Evolutionary conservation across 1,140 invertebrate genomes (phyloP).

Genomic region (Pseudomyrmex pallidus): DNA sequence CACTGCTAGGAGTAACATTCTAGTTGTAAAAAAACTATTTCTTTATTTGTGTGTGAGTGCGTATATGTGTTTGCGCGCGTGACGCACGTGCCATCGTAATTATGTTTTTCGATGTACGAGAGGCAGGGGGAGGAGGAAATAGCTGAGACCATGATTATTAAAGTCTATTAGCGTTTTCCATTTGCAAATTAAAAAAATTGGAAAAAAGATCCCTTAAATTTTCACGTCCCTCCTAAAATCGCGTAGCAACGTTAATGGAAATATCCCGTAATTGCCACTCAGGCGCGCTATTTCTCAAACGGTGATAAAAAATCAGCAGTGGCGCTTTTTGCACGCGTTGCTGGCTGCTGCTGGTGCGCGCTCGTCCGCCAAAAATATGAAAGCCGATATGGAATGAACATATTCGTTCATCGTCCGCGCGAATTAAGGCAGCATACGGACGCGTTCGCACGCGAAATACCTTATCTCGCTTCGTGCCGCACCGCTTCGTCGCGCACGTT

Average conservation of each 20-base stretch:
- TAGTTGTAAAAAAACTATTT: not conserved
- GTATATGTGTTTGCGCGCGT: too few relatives aligned
- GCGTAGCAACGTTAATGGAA: conserved; percentile 45
- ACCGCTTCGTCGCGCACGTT: conserved; percentile 48
- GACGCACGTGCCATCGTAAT: not conserved
- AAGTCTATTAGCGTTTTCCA: conserved; percentile 39
- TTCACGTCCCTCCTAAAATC: conserved; percentile 13
- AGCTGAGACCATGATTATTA: not conserved
- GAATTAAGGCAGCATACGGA: conserved; percentile 50
- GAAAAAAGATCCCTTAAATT: conserved; percentile 26
- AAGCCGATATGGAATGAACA: conserved; percentile 47
- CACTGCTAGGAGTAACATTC: not conserved
- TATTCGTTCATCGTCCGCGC: conserved; percentile 29
- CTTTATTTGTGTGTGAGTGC: not conserved
- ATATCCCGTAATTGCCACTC: conserved; percentile 52
- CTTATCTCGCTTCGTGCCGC: conserved; percentile 56
- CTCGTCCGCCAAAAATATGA: conserved; percentile 42
- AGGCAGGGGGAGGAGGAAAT: not conserved
- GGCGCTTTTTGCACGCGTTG: not conserved
- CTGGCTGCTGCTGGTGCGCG: not conserved
- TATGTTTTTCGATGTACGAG: conserved; percentile 3
- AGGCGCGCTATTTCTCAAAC: conserved; percentile 26
- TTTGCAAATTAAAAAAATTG: conserved; percentile 36
- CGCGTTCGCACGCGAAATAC: conserved; percentile 54
- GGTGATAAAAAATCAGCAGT: conserved; percentile 42